Evolutionary conservation across 2,113 vertebrate species (phyloP).

Genomic region (Eonycteris spelaea): DNA sequence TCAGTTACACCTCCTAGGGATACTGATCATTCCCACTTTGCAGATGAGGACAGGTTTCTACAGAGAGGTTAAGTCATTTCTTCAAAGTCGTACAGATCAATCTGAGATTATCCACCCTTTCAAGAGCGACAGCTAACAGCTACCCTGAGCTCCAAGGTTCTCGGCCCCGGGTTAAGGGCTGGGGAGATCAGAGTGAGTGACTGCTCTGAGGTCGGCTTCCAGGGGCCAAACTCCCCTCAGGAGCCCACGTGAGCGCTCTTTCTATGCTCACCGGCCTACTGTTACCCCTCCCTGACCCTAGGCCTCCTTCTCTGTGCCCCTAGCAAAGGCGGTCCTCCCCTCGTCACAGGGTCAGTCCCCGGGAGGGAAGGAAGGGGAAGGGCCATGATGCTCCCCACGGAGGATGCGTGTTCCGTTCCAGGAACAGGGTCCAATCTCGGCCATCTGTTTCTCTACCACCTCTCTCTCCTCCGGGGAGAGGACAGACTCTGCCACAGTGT

Average conservation of each 20-base stretch:
- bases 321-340: not conserved
- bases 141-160: not conserved
- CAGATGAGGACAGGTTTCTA: not conserved
- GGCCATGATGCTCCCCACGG: not conserved
- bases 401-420: not conserved
- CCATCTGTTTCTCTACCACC: not conserved
- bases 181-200: too few relatives aligned
- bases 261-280: too few relatives aligned
- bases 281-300: not conserved
- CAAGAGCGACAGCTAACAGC: not conserved
- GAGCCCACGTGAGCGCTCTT: not conserved
- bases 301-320: not conserved
- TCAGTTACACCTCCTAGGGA: accelerated
- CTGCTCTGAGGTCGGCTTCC: not conserved
- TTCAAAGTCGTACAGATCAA: not conserved
- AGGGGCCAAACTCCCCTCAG: not conserved
- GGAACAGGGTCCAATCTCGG: not conserved
- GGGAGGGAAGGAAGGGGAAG: too few relatives aligned
- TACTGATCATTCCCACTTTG: not conserved
- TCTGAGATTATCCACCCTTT: not conserved
- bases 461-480: not conserved
- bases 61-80: not conserved
- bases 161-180: not conserved
- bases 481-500: not conserved
- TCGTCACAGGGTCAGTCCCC: accelerated